Evolutionary conservation across 1,140 invertebrate species (phyloP).

Genomic region (Drosophila kikkawai): DNA sequence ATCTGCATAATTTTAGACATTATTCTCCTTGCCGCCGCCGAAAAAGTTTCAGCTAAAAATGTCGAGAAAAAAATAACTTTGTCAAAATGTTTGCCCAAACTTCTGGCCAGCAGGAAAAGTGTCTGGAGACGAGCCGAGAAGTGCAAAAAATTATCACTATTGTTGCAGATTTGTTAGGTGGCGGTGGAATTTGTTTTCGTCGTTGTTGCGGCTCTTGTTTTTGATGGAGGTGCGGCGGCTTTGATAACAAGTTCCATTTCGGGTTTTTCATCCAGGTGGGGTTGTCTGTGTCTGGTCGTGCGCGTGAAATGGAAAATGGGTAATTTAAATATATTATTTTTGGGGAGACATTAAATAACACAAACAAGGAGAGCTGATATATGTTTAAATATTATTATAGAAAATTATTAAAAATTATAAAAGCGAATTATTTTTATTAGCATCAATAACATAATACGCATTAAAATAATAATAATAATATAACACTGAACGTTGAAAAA

Average conservation of each 20-base stretch:
- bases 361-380: neutral
- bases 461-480: too few species aligned
- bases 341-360: neutral
- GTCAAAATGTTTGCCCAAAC: slow-evolving; percentile 74
- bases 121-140: slow-evolving; percentile 25
- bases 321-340: slow-evolving; percentile 51
- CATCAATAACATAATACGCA: neutral
- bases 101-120: slow-evolving; percentile 33
- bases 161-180: slow-evolving; percentile 72
- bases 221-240: slow-evolving; percentile 30
- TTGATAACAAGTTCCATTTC: slow-evolving; percentile 42
- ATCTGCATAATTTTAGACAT: slow-evolving; percentile 65
- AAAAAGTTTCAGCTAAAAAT: slow-evolving; percentile 42
- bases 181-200: slow-evolving; percentile 52
- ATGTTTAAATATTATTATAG: neutral
- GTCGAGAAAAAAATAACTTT: slow-evolving; percentile 60
- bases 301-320: slow-evolving; percentile 17
- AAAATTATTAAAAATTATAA: neutral
- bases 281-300: slow-evolving; percentile 21
- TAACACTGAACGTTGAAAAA: neutral
- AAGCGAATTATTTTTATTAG: too few species aligned
- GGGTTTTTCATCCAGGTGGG: neutral
- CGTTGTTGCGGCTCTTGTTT: slow-evolving; percentile 14
- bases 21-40: slow-evolving; percentile 39
- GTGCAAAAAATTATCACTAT: slow-evolving; percentile 77